Evolutionary conservation across 2,113 vertebrate species (phyloP).

Genomic region (Zosterops pallidus): DNA sequence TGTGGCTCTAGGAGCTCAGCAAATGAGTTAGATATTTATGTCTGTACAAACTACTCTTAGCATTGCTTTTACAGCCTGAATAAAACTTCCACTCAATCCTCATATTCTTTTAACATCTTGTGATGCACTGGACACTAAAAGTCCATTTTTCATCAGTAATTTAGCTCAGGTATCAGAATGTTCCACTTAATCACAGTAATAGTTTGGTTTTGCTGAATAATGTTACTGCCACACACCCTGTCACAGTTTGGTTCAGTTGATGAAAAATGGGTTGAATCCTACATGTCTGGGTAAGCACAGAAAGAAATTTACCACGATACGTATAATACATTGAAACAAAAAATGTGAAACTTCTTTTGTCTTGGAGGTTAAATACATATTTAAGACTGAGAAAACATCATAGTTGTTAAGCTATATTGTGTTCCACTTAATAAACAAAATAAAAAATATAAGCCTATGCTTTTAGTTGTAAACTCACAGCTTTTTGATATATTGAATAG

Average conservation of each 20-base stretch:
- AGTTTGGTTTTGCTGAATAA: neutral
- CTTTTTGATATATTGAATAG: neutral
- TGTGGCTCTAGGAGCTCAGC: neutral
- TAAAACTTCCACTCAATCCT: neutral
- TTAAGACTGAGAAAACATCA: neutral
- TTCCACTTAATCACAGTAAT: neutral
- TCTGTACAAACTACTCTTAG: neutral
- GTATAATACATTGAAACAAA: neutral
- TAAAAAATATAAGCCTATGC: neutral
- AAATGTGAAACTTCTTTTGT: neutral
- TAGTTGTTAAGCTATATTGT: neutral
- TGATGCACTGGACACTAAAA: neutral
- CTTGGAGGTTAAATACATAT: neutral
- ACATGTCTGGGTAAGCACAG: neutral
- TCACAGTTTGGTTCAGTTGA: neutral
- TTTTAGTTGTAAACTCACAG: neutral
- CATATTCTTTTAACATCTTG: neutral
- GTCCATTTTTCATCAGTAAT: neutral
- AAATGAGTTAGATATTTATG: neutral
- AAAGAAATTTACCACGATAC: neutral
- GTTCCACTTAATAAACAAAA: neutral
- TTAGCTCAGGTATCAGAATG: neutral
- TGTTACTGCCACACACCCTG: neutral
- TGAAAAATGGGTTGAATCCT: neutral
- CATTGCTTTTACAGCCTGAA: neutral